Evolutionary conservation across 2,888 invertebrate species (phyloP), one percentile per base, ranked within the genome.

Genomic region (Heteromyza rotundicornis): DNA sequence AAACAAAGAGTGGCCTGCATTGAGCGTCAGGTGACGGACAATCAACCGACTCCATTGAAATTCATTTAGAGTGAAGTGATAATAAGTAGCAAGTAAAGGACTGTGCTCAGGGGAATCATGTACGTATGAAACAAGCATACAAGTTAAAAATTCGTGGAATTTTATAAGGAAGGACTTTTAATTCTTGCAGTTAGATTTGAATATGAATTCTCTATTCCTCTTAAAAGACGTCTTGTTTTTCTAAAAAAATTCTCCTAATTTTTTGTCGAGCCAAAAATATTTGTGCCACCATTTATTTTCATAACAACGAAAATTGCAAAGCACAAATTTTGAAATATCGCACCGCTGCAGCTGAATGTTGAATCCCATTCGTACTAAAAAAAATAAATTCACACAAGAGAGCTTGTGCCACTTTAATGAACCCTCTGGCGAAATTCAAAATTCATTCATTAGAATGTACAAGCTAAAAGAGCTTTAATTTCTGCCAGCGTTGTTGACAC

Each of bases 371-470:
- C 14, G 16, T 8, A 52, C 5, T 24, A 3, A 20, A 49, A 49
- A 49, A 20, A 52, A n/a, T 10, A 54, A 35, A 54, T 55, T 36
- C 35, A 19, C n/a, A 22, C 35, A n/a, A 36, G 24, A 47, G 16
- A 40, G 44, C 19, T 20, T 20, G 22, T 67, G 66, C 65, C 53
- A 64, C 62, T 32, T 32, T 32, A 8, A 32, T 32, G 12, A 32
- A 32, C 32, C 12, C 32, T 5, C 32, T 32, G 12, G 56, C 54
- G 58, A 59, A 57, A n/a, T n/a, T n/a, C n/a, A n/a, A 57, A 59
- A 60, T 63, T 68, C 67, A 68, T 66, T 69, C 64, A 71, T 70
- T 69, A 70, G 68, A 69, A 67, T 62, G 63, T 58, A 54, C 35
- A 20, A 56, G 23, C 20, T 27, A 40, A 40, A 40, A 40, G 40